Evolutionary conservation across 2,113 vertebrate genomes (phyloP).

Genomic region (Nyctibius bracteatus): DNA sequence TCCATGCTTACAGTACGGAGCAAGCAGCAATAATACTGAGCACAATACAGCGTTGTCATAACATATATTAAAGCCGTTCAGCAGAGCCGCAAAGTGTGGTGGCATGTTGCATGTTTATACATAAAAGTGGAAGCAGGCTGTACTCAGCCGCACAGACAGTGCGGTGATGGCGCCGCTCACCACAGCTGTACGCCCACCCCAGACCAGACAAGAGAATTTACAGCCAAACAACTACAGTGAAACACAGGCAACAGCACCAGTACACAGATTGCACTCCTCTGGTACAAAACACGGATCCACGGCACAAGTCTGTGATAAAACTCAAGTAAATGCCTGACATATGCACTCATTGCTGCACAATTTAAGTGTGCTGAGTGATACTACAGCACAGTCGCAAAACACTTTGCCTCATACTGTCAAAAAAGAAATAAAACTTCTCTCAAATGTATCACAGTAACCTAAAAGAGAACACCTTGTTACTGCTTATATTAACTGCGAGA

Average conservation of each 20-base stretch:
- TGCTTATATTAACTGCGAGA: not conserved
- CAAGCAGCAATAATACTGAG: not conserved
- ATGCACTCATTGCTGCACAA: not conserved
- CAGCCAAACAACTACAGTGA: not conserved
- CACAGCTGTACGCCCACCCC: not conserved
- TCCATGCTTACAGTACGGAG: not conserved
- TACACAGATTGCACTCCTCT: not conserved
- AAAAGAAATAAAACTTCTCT: not conserved
- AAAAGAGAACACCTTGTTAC: not conserved
- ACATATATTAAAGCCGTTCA: not conserved
- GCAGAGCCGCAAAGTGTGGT: not conserved
- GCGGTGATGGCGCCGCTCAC: not conserved
- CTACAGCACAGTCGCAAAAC: not conserved
- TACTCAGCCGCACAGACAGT: not conserved
- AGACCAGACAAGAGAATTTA: not conserved
- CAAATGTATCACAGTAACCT: not conserved
- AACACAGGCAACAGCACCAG: accelerated
- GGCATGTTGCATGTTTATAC: not conserved
- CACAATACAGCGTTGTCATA: not conserved
- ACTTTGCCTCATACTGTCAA: not conserved
- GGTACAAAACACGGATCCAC: accelerated
- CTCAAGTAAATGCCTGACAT: not conserved
- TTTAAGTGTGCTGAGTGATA: not conserved
- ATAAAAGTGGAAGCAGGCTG: not conserved
- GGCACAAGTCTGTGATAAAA: not conserved